These are phyloP conservation scores for Mormyrus lacerda DNA, from an alignment of 2,113 vertebrate species.

Conservation along the genomic window DNA sequence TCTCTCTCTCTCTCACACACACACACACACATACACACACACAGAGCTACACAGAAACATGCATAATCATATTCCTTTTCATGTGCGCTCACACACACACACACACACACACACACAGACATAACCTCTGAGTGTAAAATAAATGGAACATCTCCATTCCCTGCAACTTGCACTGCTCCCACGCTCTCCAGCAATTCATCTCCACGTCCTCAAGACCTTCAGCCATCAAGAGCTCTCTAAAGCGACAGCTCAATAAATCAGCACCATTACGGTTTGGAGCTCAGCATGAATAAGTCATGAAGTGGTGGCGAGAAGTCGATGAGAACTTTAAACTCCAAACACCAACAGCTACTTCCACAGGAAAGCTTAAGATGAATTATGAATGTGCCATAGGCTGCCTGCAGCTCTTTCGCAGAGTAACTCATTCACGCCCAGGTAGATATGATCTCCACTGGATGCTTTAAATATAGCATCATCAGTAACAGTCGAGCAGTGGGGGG, in stretches of 20 bases:
- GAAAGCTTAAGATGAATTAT: conserved; percentile 15
- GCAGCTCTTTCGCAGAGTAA: not conserved
- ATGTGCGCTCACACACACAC: not conserved
- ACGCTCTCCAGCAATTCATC: conserved; percentile 11
- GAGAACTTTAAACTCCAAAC: conserved; percentile 12
- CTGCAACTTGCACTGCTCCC: not conserved
- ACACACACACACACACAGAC: not conserved
- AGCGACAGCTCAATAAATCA: conserved; percentile 25
- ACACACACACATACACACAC: not conserved
- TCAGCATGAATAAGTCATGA: conserved; percentile 44
- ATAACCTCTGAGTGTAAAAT: not conserved
- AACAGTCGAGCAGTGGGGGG: not conserved
- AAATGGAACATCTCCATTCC: not conserved
- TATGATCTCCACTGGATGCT: not conserved
- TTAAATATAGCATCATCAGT: conserved; percentile 2
- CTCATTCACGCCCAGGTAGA: conserved; percentile 19
- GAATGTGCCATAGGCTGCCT: not conserved
- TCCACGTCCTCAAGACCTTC: conserved; percentile 20
- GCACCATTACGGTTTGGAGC: conserved; percentile 25
- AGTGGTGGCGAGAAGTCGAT: not conserved
- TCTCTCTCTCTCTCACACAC: not conserved
- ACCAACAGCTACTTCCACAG: conserved; percentile 8
- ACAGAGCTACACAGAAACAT: not conserved
- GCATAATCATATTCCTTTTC: not conserved
- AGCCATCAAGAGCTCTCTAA: not conserved